Base-by-base conservation (phyloP, 2,888 invertebrate species). In the Sericinus montela region DNA sequence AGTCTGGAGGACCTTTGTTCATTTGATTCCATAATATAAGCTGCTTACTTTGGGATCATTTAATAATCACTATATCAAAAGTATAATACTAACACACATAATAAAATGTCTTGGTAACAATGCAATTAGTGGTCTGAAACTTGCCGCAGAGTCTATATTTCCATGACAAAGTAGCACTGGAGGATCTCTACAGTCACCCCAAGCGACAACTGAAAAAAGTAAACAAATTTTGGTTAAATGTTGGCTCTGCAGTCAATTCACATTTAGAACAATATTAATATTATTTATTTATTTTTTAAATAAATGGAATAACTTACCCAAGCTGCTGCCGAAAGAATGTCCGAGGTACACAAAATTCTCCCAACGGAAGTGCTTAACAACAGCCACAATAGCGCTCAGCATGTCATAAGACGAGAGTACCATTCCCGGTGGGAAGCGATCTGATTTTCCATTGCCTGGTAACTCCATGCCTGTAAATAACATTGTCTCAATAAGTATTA, bases 361-460 rank as follows among this genome's bases (percentile, higher is more conserved):
- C 84, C 88, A 85, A 4, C 84, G 52, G 49, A 86, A 88, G 53
- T 88, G 86, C 1, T 67, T 69, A 0, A 68, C 76, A 0, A 86
- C 76, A 0, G 70, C 65, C 11, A 77, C 70, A 0, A 88, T 28
- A 0, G 75, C 55, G 40, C 86, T 75, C 7, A 90, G 61, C 53
- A 87, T 66, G 54, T 91, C 88, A 32, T 32, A 32, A 10, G 32
- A 32, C 11, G 76, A 72, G 29, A 90, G 51, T 65, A 80, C 78
- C 25, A 81, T 55, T 0, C 88, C 88, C 0, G 73, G 69, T 0
- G 91, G 91, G 35, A 89, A 84, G 15, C 85, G 87, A 48, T 90
- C 90, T 0, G 92, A 92, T 30, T 72, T 82, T 0, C 92, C 92
- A 54, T 89, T 91, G 0, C 93, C 91, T 0, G 93, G 93, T 2